Percentiles rank a stretch among this genome's conserved stretches.
Evolutionary conservation across 2,888 invertebrate species (phyloP).

Genomic region (Branchipolynoe longqiensis): DNA sequence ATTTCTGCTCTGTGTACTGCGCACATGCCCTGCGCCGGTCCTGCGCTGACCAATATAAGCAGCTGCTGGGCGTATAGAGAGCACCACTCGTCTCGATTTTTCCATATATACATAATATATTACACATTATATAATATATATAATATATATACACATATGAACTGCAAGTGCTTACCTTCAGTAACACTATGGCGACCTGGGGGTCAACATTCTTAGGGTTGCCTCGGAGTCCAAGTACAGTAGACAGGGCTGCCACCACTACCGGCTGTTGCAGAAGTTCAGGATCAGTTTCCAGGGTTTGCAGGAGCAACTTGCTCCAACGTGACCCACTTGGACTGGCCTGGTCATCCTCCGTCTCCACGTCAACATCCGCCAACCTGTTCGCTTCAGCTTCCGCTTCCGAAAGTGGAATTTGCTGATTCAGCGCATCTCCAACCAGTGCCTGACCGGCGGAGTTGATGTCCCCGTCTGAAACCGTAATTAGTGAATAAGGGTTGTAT

Average conservation of each 20-base stretch:
- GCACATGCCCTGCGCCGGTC: no score
- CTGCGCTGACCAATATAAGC: no score
- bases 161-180: conserved; percentile 65
- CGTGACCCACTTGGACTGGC: background rate
- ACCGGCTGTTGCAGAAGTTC: conserved; percentile 62
- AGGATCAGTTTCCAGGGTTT: conserved; percentile 59
- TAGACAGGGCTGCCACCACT: background rate
- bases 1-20: no score
- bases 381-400: background rate
- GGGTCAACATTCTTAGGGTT: conserved; percentile 22
- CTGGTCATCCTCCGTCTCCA: background rate
- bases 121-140: no score
- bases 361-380: no score
- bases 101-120: no score
- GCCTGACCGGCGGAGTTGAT: background rate
- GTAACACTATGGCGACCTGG: conserved; percentile 60
- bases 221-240: conserved; percentile 10
- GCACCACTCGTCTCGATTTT: no score
- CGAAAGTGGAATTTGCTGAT: background rate
- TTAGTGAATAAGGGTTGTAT: no score
- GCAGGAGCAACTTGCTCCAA: background rate
- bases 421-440: background rate
- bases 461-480: background rate
- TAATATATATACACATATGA: no score
- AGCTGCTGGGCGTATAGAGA: no score